A percentile compares a stretch with the other conserved stretches of the same genome.
These are phyloP conservation scores for Mus minutoides DNA, from an alignment of 2,797 vertebrate genomes.

Conservation along the genomic window DNA sequence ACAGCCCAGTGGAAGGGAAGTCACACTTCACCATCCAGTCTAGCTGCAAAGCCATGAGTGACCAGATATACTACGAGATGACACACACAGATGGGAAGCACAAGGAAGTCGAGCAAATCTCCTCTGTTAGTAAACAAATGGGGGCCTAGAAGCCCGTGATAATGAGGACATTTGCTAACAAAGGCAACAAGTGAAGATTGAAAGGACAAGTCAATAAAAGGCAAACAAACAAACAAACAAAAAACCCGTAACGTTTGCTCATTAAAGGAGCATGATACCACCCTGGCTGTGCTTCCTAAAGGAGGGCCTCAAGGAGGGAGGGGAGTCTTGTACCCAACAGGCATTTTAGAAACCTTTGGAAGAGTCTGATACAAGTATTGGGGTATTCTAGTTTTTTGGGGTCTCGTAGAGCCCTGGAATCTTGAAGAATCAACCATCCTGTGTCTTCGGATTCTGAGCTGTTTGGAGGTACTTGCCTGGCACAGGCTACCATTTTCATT, in stretches of 20 bases:
- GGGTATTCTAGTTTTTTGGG: background rate
- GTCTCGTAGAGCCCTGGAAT: background rate
- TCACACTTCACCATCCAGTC: conserved; percentile 23
- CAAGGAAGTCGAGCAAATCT: conserved; percentile 23
- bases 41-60: conserved; percentile 29
- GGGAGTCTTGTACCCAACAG: background rate
- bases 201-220: background rate
- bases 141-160: conserved; percentile 45
- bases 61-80: conserved; percentile 4
- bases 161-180: conserved; percentile 62
- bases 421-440: background rate
- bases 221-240: background rate
- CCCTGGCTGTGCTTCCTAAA: background rate
- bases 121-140: conserved; percentile 47
- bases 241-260: conserved; percentile 9
- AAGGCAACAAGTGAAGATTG: conserved; percentile 18
- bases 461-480: background rate
- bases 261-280: background rate
- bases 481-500: background rate
- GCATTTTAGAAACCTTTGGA: background rate
- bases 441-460: background rate
- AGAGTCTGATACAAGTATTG: background rate
- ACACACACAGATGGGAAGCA: conserved; percentile 53
- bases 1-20: conserved; percentile 17
- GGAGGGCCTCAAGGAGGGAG: background rate